Evolutionary conservation across 2,113 vertebrate species (phyloP).

Genomic region (Spizaetus ornatus): DNA sequence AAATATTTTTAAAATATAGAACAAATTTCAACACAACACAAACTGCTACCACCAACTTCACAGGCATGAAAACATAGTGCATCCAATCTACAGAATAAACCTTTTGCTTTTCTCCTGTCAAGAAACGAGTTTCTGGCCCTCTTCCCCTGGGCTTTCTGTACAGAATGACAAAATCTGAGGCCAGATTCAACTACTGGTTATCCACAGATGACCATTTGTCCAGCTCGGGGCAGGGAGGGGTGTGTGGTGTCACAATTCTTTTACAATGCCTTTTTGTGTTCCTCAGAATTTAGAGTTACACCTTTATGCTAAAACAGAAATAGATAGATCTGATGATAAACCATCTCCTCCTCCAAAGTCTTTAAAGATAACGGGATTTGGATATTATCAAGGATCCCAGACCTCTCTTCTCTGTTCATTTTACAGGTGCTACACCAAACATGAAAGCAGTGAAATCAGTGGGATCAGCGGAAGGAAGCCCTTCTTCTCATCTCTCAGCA

Average conservation of each 20-base stretch:
- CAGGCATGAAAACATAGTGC: neutral
- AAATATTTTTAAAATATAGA: neutral
- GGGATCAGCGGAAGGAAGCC: neutral
- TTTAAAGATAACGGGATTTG: neutral
- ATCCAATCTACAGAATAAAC: neutral
- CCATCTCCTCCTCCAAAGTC: neutral
- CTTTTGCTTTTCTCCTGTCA: neutral
- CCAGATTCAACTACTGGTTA: neutral
- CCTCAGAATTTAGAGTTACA: neutral
- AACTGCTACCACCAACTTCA: neutral
- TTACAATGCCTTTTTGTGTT: neutral
- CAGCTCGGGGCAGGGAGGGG: accelerated
- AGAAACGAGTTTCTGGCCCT: neutral
- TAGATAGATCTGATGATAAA: neutral
- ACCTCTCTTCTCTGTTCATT: neutral
- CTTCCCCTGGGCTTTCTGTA: neutral
- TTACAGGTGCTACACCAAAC: neutral
- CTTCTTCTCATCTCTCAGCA: neutral
- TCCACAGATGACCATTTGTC: neutral
- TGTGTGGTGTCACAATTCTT: neutral
- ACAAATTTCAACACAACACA: neutral
- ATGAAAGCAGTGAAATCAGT: neutral
- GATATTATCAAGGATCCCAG: neutral
- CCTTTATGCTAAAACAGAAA: neutral
- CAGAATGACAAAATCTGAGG: neutral